Evolutionary conservation across 2,113 vertebrate species (phyloP).

Genomic region (Sphaerodactylus townsendi): DNA sequence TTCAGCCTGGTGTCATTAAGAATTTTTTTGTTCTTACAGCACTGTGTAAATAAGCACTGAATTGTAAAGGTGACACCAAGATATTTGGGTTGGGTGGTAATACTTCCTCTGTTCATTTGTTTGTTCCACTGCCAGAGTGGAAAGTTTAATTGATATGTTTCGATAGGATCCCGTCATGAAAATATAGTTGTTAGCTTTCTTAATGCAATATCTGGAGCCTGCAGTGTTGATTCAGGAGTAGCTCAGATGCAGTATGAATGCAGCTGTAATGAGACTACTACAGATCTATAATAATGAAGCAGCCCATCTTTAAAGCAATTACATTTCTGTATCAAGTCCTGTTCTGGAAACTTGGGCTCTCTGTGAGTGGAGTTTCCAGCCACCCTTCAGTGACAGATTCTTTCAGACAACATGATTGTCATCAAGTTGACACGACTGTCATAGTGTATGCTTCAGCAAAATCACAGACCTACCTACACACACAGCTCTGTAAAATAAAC

Average conservation of each 20-base stretch:
- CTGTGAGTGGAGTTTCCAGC: background rate
- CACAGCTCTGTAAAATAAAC: background rate
- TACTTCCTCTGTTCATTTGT: too few relatives aligned
- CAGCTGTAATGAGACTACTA: background rate
- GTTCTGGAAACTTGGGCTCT: background rate
- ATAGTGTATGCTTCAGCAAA: background rate
- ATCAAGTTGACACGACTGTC: background rate
- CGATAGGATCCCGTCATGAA: too few relatives aligned
- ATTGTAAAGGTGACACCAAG: too few relatives aligned
- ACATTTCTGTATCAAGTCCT: background rate
- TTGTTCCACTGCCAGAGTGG: too few relatives aligned
- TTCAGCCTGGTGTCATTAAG: too few relatives aligned
- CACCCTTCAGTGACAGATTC: background rate
- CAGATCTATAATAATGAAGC: background rate
- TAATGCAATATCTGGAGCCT: too few relatives aligned
- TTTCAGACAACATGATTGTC: background rate
- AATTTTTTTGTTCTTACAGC: too few relatives aligned
- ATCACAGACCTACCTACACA: too few relatives aligned
- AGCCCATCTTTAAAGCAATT: background rate
- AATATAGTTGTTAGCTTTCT: too few relatives aligned
- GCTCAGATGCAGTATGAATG: background rate
- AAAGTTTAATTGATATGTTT: too few relatives aligned
- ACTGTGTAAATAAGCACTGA: too few relatives aligned
- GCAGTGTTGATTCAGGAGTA: background rate
- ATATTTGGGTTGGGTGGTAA: too few relatives aligned